Conservation (phyloP, 2,888 invertebrate species). For the Nemotelus nigrinus region DNA sequence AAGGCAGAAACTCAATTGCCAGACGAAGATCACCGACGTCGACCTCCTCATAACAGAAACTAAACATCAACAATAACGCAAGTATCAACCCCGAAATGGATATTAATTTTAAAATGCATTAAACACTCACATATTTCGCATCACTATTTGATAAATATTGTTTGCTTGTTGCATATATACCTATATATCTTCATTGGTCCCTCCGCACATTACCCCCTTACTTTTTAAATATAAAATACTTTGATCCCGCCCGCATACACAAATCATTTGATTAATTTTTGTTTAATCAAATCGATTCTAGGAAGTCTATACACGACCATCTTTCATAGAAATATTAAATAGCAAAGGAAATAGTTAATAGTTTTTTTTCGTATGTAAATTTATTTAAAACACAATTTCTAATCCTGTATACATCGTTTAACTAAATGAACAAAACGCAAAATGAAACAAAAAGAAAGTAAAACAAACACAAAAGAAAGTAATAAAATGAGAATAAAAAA, state of each 20-base stretch:
- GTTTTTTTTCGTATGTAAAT: constrained; percentile 5
- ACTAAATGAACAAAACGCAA: constrained; percentile 22
- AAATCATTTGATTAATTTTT: constrained; percentile 44
- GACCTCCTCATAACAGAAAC: constrained; percentile 9
- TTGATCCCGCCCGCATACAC: constrained; percentile 34
- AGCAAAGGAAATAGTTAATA: constrained; percentile 21
- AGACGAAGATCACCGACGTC: constrained; percentile 1
- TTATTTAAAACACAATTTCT: constrained; percentile 17
- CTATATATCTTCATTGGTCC: not conserved
- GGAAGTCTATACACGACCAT: constrained; percentile 18
- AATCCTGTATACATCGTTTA: constrained; percentile 2
- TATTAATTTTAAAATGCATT: not conserved
- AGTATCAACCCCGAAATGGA: not conserved
- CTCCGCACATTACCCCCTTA: constrained; percentile 29
- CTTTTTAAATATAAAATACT: not conserved
- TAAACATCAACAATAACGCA: not conserved
- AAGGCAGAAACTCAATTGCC: not conserved
- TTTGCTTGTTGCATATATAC: too few species aligned
- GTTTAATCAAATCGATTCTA: constrained; percentile 41
- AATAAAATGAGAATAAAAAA: constrained; percentile 17
- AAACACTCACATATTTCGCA: too few species aligned
- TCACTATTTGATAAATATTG: too few species aligned
- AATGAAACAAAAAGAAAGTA: not conserved
- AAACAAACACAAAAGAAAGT: not conserved
- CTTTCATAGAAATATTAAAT: constrained; percentile 32